phyloP scores from a whole-genome alignment of 2,113 vertebrate species.

The Percina caprodes region DNA sequence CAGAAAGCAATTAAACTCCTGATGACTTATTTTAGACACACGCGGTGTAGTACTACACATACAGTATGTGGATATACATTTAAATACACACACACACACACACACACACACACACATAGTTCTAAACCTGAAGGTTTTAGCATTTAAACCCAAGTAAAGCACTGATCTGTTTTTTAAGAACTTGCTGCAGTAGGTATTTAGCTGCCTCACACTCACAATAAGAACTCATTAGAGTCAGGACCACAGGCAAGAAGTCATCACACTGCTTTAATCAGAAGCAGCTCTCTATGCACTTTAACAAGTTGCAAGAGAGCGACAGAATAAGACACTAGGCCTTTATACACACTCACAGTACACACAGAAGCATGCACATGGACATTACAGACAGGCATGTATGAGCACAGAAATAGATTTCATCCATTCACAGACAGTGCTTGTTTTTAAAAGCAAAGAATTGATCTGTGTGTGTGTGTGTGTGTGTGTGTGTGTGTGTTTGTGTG shows the following conservation, averaged over 20 bases:
- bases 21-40: conserved; percentile 34
- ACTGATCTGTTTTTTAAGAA: conserved; percentile 59
- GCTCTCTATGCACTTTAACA: conserved; percentile 35
- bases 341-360: not conserved
- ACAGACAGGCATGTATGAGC: not conserved
- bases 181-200: conserved; percentile 52
- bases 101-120: not conserved
- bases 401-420: not conserved
- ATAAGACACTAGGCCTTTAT: not conserved
- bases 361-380: not conserved
- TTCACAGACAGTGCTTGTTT: not conserved
- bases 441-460: not conserved
- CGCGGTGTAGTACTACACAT: not conserved
- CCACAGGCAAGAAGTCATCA: conserved; percentile 63
- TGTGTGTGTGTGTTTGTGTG: not conserved
- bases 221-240: conserved; percentile 62
- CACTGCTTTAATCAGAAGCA: conserved; percentile 64
- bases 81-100: conserved; percentile 25
- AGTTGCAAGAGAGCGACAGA: conserved; percentile 19
- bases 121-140: conserved; percentile 17
- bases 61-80: no score
- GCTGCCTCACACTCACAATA: conserved; percentile 51
- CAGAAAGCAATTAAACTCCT: conserved; percentile 42
- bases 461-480: not conserved
- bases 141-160: conserved; percentile 48